These are phyloP conservation scores for Asbolus verrucosus DNA, from an alignment of 1,140 invertebrate genomes.

Conservation along the genomic window DNA sequence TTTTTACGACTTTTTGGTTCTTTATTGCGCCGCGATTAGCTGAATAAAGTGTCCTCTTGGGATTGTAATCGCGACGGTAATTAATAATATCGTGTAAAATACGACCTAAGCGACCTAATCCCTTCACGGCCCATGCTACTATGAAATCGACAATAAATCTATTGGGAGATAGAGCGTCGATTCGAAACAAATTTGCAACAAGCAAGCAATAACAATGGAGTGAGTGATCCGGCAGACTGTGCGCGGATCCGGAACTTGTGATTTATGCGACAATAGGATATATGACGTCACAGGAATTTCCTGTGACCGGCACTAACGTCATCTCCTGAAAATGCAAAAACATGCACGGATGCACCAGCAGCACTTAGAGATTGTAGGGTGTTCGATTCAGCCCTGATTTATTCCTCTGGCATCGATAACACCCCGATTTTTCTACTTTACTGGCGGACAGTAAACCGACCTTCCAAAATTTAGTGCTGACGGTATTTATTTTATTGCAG, in stretches of 20 bases:
- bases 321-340: conserved; percentile 40
- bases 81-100: conserved; percentile 47
- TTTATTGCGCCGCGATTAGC: conserved; percentile 24
- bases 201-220: conserved; percentile 49
- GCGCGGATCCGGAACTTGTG: conserved; percentile 45
- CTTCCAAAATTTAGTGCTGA: conserved; percentile 13
- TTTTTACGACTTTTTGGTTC: conserved; percentile 32
- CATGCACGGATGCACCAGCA: conserved; percentile 24
- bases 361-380: conserved; percentile 23
- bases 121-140: conserved; percentile 30
- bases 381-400: conserved; percentile 27
- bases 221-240: conserved; percentile 43
- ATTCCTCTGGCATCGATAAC: conserved; percentile 32
- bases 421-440: conserved; percentile 35
- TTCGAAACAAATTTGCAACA: conserved; percentile 51
- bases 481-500: conserved; percentile 26
- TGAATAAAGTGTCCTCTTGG: conserved; percentile 19
- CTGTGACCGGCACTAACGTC: conserved; percentile 29
- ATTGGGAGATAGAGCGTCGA: conserved; percentile 43
- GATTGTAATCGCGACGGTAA: conserved; percentile 35
- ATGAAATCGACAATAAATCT: conserved; percentile 48
- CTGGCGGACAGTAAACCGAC: conserved; percentile 15
- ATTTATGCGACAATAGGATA: conserved; percentile 43
- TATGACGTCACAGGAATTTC: conserved; percentile 32
- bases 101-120: conserved; percentile 43